Evolutionary conservation across 2,797 vertebrate species (phyloP).

Genomic region (Syngnathus acus): DNA sequence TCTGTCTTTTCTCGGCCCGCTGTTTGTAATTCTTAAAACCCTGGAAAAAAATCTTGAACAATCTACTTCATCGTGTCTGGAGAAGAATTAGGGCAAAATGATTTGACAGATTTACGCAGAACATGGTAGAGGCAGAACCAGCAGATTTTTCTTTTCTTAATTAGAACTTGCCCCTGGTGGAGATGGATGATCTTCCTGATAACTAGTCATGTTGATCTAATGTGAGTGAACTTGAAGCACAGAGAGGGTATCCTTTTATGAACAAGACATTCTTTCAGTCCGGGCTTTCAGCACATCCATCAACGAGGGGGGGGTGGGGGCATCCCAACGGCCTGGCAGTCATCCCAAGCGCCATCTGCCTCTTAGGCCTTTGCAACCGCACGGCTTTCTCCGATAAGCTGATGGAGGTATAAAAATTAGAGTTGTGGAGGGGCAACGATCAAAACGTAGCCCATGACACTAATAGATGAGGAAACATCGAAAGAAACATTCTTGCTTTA

Average conservation of each 20-base stretch:
- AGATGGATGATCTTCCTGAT: neutral
- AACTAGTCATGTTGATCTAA: conserved; percentile 11
- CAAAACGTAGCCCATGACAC: conserved; percentile 32
- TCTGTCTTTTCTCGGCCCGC: conserved; percentile 6
- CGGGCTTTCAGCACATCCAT: conserved; percentile 41
- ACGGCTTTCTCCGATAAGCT: conserved; percentile 24
- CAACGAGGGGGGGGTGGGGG: neutral
- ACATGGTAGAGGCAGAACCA: neutral
- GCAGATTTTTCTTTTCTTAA: neutral
- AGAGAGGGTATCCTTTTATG: conserved; percentile 12
- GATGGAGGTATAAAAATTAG: conserved; percentile 11
- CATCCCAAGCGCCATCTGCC: conserved; percentile 35
- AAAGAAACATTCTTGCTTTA: conserved; percentile 43
- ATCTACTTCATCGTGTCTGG: neutral
- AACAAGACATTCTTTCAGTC: conserved; percentile 15
- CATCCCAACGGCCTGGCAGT: conserved; percentile 38
- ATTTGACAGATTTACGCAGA: conserved; percentile 3
- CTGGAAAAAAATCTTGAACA: neutral
- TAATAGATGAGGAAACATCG: conserved; percentile 36
- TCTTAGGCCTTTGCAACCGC: conserved; percentile 36
- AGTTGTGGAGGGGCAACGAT: conserved; percentile 12
- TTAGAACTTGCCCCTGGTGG: neutral
- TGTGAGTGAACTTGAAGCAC: conserved; percentile 17
- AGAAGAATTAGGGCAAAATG: neutral
- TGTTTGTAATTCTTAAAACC: neutral